phyloP scores from a whole-genome alignment of 2,888 invertebrate species.

The Cyrtodaria siliqua region DNA sequence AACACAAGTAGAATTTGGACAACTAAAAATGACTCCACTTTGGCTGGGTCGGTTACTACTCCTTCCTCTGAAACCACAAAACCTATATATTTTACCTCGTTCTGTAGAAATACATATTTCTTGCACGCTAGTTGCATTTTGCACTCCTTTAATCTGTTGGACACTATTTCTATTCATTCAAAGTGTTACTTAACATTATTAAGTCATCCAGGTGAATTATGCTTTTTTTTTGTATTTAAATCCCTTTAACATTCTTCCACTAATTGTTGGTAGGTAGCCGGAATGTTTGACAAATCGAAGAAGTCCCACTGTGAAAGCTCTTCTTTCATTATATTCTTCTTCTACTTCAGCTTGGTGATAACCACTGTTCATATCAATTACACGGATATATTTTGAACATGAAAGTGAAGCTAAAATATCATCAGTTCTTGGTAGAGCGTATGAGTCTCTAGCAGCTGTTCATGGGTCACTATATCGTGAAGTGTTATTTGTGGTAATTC shows the following conservation, averaged over 20 bases:
- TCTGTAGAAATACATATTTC: constrained; percentile 36
- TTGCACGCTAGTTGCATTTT: constrained; percentile 46
- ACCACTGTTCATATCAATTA: constrained; percentile 39
- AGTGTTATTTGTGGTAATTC: too few species aligned
- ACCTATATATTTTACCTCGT: constrained; percentile 51
- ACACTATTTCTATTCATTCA: constrained; percentile 36
- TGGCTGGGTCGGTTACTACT: constrained; percentile 18
- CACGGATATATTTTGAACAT: constrained; percentile 41
- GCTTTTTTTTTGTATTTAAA: constrained; percentile 42
- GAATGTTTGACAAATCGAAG: constrained; percentile 50
- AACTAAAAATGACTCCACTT: constrained; percentile 8
- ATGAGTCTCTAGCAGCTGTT: constrained; percentile 57
- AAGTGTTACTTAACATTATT: constrained; percentile 49
- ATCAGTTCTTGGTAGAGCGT: constrained; percentile 57
- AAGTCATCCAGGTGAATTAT: constrained; percentile 62
- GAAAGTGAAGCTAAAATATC: constrained; percentile 48
- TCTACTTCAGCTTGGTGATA: constrained; percentile 52
- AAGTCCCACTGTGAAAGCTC: constrained; percentile 53
- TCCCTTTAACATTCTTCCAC: constrained; percentile 51
- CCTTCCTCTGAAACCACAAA: constrained; percentile 22
- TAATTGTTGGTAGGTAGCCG: constrained; percentile 48
- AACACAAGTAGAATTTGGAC: not conserved
- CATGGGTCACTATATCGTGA: too few species aligned
- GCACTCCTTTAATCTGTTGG: constrained; percentile 24
- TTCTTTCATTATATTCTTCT: constrained; percentile 48